Evolutionary conservation across 2,888 invertebrate genomes (phyloP).

Genomic region (Drosophila mettleri): DNA sequence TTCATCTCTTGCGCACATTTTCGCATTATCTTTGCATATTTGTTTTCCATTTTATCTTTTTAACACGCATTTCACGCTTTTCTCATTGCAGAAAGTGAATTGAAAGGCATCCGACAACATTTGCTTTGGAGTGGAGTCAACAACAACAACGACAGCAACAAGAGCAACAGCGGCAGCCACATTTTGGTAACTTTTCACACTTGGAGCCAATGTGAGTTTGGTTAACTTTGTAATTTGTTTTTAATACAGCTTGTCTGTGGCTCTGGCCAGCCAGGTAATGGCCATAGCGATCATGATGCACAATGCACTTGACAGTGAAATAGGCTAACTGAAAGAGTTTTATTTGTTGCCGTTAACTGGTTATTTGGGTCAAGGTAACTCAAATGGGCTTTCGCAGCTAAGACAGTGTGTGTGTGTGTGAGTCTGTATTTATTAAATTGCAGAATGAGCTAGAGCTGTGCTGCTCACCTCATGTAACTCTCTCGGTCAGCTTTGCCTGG

Average conservation of each 20-base stretch:
- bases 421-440: too few relatives aligned
- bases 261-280: constrained; percentile 10
- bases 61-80: constrained; percentile 66
- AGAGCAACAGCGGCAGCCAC: constrained; percentile 5
- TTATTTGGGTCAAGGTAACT: constrained; percentile 36
- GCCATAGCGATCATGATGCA: constrained; percentile 15
- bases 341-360: constrained; percentile 13
- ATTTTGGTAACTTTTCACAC: constrained; percentile 57
- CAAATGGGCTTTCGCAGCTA: not conserved
- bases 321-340: not conserved
- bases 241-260: constrained; percentile 22
- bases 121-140: constrained; percentile 33
- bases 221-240: constrained; percentile 52
- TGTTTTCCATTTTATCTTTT: constrained; percentile 34
- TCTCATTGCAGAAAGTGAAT: constrained; percentile 61
- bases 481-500: not conserved
- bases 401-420: too few relatives aligned
- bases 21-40: constrained; percentile 47
- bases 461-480: not conserved
- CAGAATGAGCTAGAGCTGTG: not conserved
- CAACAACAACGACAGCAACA: not conserved
- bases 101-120: constrained; percentile 57
- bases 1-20: constrained; percentile 30
- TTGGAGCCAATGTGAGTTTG: constrained; percentile 53
- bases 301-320: constrained; percentile 40